phyloP scores from a whole-genome alignment of 2,888 invertebrate genomes.

The Ichneumoninae sp. region DNA sequence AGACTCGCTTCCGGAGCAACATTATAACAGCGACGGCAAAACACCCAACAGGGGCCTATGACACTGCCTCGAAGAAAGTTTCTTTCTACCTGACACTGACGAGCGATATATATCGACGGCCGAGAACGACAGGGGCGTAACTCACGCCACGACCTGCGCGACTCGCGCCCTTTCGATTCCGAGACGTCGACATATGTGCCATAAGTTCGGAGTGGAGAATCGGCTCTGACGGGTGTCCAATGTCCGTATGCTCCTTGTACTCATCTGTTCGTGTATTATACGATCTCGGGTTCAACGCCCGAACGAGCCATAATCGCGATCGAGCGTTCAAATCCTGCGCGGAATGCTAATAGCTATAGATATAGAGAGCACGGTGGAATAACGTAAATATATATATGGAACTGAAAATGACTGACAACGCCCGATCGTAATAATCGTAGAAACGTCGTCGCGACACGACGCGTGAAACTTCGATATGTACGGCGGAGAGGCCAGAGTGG shows the following conservation, averaged over 20 bases:
- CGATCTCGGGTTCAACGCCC: slow-evolving; percentile 17
- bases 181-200: not conserved
- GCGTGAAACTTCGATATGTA: not conserved
- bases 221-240: not conserved
- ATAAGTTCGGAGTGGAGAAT: not conserved
- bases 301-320: slow-evolving; percentile 22
- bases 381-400: not conserved
- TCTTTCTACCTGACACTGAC: slow-evolving; percentile 42
- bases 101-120: not conserved
- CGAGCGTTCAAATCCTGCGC: slow-evolving; percentile 27
- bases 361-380: slow-evolving; percentile 1
- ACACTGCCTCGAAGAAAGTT: slow-evolving; percentile 51
- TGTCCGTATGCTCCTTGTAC: not conserved
- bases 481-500: not conserved
- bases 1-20: slow-evolving; percentile 32
- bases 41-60: slow-evolving; percentile 26
- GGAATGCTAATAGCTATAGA: slow-evolving; percentile 25
- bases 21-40: slow-evolving; percentile 26
- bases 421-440: slow-evolving; percentile 25
- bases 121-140: not conserved
- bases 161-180: not conserved
- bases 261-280: slow-evolving; percentile 6
- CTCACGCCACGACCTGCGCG: not conserved
- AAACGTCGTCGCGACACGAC: not conserved
- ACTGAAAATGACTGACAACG: slow-evolving; percentile 10